A percentile compares a stretch with the other conserved stretches of the same genome.
These are phyloP conservation scores for Scolopax mira DNA, from an alignment of 2,113 vertebrate genomes.

Conservation along the genomic window DNA sequence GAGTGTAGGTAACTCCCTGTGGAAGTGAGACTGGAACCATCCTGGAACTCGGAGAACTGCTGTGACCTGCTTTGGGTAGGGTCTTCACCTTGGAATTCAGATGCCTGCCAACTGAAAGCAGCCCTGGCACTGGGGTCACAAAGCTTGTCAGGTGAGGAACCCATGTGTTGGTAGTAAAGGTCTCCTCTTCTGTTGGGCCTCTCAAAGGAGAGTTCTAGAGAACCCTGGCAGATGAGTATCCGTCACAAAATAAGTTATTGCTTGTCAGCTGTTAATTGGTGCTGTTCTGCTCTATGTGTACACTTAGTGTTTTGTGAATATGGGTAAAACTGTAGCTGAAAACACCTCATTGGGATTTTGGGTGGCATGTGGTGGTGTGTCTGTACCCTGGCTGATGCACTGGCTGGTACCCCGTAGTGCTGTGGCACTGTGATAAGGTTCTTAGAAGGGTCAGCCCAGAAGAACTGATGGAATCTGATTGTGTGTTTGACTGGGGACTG, in stretches of 20 bases:
- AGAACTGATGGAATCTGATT: fast-evolving
- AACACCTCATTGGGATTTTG: fast-evolving
- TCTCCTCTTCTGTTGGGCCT: background rate
- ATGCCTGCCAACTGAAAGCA: background rate
- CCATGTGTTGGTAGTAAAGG: background rate
- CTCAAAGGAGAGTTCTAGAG: background rate
- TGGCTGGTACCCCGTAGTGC: fast-evolving
- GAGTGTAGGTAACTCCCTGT: background rate
- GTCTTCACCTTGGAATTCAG: background rate
- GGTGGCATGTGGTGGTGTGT: background rate
- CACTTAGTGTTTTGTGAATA: fast-evolving
- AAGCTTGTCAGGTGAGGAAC: background rate
- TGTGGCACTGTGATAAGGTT: fast-evolving
- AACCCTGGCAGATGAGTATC: fast-evolving
- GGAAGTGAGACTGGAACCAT: background rate
- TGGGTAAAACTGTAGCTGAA: background rate
- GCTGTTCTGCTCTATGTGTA: background rate
- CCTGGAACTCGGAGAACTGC: too few relatives aligned
- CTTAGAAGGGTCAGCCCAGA: background rate
- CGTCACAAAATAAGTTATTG: background rate
- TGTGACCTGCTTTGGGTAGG: background rate
- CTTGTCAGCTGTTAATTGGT: background rate
- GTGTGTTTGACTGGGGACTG: fast-evolving
- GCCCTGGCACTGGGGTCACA: background rate
- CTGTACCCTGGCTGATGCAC: background rate